Base-by-base conservation (phyloP, 1,140 invertebrate genomes). In the Venturia canescens region DNA sequence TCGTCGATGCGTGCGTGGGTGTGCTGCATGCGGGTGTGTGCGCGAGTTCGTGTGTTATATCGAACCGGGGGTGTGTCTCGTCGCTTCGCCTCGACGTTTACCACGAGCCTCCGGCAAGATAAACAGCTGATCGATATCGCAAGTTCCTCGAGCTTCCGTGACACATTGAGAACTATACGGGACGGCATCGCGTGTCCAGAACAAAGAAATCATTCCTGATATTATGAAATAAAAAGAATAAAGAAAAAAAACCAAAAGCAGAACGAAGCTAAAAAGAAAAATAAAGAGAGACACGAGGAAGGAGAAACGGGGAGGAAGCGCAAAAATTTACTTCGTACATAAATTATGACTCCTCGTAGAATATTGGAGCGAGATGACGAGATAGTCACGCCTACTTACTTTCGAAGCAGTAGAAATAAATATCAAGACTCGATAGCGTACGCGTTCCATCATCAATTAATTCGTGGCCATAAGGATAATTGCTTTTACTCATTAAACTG, bases 61-160 rank as follows among this genome's bases (percentile, higher is more conserved):
- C 38, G 70, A 72, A 44, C 34, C 3, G 38, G 21, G 70, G 70
- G 70, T 44, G 70, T 72, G 67, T 70, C 27, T 70, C 31, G 21
- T 34, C 63, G 67, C 16, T 23, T 72, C 38, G 70, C 31, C 38
- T 72, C 38, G 16, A 50, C 70, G 70, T 72, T 72, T 72, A 72
- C 70, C 70, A 21, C 9, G 29, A 34, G 70, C 70, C 21, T 15
- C 60, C 23, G 4, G 60, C 44, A 72, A 72, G 70, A 72, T 72
- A 72, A 72, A 72, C 70, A 26, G 70, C 70, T 26, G 70, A 72
- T 72, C 70, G 70, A 72, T 72, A 72, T 72, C 38, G 34, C 31
- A 70, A 34, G 67, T 44, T 34, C 38, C 34, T 72, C 34, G 34
- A 48, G 34, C 31, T 48, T 44, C 21, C 21, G 38, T 48, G 70